Conservation (phyloP, 1,140 invertebrate species). For the Alviniconcha marisindica region DNA sequence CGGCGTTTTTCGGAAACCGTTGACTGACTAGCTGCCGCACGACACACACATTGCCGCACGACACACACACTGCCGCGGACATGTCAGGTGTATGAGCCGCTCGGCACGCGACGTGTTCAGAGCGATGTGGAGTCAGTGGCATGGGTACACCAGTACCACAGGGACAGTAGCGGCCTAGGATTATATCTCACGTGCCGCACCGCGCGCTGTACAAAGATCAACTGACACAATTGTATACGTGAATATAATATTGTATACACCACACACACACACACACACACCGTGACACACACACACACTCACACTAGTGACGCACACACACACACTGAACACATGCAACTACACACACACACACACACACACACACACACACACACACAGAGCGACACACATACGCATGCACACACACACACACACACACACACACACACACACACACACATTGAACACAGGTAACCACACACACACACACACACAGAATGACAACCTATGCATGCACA, state of each 20-base stretch:
- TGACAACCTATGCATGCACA: neutral
- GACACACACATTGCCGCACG: too few relatives aligned
- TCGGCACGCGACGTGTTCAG: too few relatives aligned
- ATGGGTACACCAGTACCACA: too few relatives aligned
- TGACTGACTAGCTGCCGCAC: too few relatives aligned
- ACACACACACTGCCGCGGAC: too few relatives aligned
- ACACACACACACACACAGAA: neutral
- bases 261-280: neutral
- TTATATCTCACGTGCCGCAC: too few relatives aligned
- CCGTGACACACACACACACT: neutral
- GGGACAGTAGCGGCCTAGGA: too few relatives aligned
- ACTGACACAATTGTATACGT: too few relatives aligned
- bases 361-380: slow-evolving; percentile 21
- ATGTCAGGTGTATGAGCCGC: too few relatives aligned
- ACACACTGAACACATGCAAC: neutral
- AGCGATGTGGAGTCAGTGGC: too few relatives aligned
- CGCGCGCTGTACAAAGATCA: too few relatives aligned
- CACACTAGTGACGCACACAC: neutral
- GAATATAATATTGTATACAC: neutral
- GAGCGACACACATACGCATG: neutral
- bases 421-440: neutral
- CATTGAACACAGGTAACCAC: neutral
- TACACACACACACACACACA: neutral
- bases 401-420: neutral
- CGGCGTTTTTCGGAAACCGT: too few relatives aligned